Evolutionary conservation across 2,113 vertebrate species (phyloP).

Genomic region (Laticauda colubrina): DNA sequence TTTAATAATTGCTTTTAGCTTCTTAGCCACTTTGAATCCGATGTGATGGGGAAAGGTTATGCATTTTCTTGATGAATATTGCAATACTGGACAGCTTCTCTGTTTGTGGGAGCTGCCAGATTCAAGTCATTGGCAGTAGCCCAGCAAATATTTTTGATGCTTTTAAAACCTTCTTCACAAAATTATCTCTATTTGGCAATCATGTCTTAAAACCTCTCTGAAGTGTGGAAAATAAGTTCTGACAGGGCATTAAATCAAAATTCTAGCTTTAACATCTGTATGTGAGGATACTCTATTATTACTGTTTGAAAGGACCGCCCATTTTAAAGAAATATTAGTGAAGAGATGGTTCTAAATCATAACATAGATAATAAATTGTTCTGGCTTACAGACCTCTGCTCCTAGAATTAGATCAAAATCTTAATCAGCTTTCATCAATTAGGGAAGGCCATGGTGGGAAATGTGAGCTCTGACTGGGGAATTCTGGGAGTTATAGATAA

Average conservation of each 20-base stretch:
- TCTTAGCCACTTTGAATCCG: not conserved
- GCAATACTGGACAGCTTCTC: not conserved
- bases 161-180: not conserved
- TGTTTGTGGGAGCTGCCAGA: no score
- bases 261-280: not conserved
- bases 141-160: not conserved
- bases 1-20: not conserved
- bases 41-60: not conserved
- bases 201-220: not conserved
- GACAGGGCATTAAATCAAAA: not conserved
- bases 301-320: not conserved
- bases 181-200: not conserved
- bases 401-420: not conserved
- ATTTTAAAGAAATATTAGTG: not conserved
- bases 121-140: not conserved
- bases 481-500: not conserved
- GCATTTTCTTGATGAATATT: not conserved
- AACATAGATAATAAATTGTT: not conserved
- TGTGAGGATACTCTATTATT: not conserved
- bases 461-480: not conserved
- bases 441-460: not conserved
- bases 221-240: not conserved
- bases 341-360: not conserved
- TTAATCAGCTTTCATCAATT: not conserved
- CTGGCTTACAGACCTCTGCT: not conserved